A percentile compares a stretch with the other conserved stretches of the same genome.
phyloP scores from a whole-genome alignment of 2,797 vertebrate species.

The Sebastes itinus region DNA sequence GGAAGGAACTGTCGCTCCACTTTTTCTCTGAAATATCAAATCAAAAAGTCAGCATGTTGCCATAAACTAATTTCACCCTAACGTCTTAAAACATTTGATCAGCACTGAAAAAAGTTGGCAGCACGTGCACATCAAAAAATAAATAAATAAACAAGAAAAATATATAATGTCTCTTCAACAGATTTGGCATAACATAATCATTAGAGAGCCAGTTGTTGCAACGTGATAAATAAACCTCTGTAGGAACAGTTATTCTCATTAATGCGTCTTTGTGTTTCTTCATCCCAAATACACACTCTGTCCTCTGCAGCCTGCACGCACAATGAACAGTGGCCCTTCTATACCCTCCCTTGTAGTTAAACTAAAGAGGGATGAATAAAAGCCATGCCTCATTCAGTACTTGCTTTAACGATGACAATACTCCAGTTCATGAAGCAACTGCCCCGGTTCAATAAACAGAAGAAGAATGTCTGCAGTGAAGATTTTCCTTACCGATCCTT shows the following conservation, averaged over 20 bases:
- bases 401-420: conserved; percentile 3
- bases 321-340: conserved; percentile 16
- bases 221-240: not conserved
- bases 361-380: not conserved
- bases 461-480: not conserved
- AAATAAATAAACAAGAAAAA: not conserved
- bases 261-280: not conserved
- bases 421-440: not conserved
- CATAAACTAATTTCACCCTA: not conserved
- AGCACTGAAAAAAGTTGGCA: not conserved
- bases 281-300: not conserved
- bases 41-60: not conserved
- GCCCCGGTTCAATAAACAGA: not conserved
- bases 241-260: not conserved
- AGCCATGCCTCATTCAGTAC: not conserved
- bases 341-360: not conserved
- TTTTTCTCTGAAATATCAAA: conserved; percentile 86
- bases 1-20: conserved; percentile 91
- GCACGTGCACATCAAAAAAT: not conserved
- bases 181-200: not conserved
- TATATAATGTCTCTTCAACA: not conserved
- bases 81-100: not conserved
- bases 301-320: not conserved
- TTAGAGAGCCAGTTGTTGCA: not conserved
- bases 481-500: conserved; percentile 90